These are phyloP conservation scores for Samia ricini DNA, from an alignment of 1,140 invertebrate species.

Conservation along the genomic window DNA sequence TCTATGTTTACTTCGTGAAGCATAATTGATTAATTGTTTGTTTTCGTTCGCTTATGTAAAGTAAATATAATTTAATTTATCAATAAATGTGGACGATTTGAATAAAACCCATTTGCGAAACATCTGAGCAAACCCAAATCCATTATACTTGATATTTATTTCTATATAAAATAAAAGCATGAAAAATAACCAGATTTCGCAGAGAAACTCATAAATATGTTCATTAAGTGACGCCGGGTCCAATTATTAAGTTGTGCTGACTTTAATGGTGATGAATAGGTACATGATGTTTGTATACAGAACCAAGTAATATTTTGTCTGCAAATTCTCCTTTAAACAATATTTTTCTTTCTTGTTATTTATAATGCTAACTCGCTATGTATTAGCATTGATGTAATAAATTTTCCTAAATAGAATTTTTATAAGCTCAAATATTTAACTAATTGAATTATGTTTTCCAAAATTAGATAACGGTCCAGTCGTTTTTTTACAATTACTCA, in stretches of 20 bases:
- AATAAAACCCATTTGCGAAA: slow-evolving; percentile 10
- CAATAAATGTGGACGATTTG: too few relatives aligned
- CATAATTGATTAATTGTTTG: not conserved
- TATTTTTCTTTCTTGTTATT: too few relatives aligned
- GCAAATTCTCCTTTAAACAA: too few relatives aligned
- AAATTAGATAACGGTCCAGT: not conserved
- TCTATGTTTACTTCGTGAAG: not conserved
- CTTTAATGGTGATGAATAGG: slow-evolving; percentile 60
- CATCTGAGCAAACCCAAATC: not conserved
- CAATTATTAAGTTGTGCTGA: slow-evolving; percentile 59
- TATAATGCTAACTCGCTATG: too few relatives aligned
- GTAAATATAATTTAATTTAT: too few relatives aligned
- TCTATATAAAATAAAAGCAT: slow-evolving; percentile 1
- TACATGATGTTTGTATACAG: slow-evolving; percentile 17
- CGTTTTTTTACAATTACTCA: slow-evolving; percentile 35
- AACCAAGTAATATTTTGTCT: too few relatives aligned
- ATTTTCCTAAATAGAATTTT: too few relatives aligned
- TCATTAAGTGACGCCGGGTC: slow-evolving; percentile 48
- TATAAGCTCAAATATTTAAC: too few relatives aligned
- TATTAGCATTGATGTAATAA: too few relatives aligned
- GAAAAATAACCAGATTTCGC: slow-evolving; percentile 42
- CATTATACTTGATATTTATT: slow-evolving; percentile 1
- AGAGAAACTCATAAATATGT: slow-evolving; percentile 58
- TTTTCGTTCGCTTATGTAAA: too few relatives aligned
- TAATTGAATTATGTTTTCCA: too few relatives aligned